Conservation (phyloP, 2,113 vertebrate genomes). For the Dolichallabes microphthalmus region DNA sequence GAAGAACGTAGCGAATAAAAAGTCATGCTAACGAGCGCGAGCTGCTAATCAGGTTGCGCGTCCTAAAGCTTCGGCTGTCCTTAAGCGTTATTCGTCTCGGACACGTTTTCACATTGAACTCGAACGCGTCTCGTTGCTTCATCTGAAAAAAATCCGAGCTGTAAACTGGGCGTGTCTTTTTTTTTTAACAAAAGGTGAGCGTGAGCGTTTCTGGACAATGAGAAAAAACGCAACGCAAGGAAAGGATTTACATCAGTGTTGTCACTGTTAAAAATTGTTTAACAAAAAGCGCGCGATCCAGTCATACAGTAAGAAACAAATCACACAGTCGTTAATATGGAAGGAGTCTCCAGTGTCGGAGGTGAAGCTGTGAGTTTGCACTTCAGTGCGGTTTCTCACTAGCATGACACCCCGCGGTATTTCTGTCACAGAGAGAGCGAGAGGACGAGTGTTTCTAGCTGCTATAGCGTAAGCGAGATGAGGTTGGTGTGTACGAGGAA, state of each 20-base stretch:
- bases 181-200: too few species aligned
- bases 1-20: background rate
- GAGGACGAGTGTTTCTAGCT: background rate
- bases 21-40: too few species aligned
- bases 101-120: background rate
- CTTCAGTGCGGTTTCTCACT: background rate
- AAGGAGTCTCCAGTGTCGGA: background rate
- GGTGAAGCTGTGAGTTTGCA: background rate
- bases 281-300: too few species aligned
- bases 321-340: background rate
- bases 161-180: background rate
- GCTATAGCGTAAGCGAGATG: background rate
- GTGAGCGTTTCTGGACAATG: background rate
- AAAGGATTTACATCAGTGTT: background rate
- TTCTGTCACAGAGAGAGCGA: background rate
- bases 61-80: background rate
- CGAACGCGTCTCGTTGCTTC: background rate
- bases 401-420: background rate
- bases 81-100: background rate
- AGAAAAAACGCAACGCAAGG: background rate
- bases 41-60: background rate
- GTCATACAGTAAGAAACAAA: background rate
- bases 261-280: background rate
- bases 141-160: background rate
- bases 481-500: background rate